Conservation (phyloP, 2,113 vertebrate species). For the Oceanites oceanicus region DNA sequence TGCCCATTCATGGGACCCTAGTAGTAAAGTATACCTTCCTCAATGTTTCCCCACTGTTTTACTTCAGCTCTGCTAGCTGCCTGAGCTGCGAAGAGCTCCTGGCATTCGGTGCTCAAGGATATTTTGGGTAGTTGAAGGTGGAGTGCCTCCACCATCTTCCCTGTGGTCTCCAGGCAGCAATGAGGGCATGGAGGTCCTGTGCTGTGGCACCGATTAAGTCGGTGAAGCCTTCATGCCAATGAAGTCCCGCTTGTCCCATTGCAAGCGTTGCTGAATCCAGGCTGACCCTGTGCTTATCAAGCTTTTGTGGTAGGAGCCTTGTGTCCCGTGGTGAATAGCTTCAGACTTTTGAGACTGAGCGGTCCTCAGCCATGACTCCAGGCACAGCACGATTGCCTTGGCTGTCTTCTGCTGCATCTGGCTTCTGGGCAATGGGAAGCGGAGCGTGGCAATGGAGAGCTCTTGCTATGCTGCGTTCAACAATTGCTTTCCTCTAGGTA, state of each 20-base stretch:
- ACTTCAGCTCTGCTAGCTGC: not conserved
- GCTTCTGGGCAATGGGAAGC: not conserved
- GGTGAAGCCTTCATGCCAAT: not conserved
- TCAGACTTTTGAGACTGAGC: not conserved
- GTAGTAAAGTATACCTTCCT: not conserved
- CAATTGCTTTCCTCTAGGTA: not conserved
- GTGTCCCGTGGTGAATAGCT: too few species aligned
- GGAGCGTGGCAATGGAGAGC: not conserved
- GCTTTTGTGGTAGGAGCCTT: not conserved
- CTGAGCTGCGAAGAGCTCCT: not conserved
- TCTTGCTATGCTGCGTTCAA: rapidly evolving
- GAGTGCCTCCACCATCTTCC: not conserved
- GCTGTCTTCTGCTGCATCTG: not conserved
- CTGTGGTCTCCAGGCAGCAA: rapidly evolving
- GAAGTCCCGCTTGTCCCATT: rapidly evolving
- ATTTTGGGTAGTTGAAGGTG: not conserved
- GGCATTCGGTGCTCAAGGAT: not conserved
- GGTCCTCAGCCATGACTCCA: rapidly evolving
- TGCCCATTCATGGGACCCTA: not conserved
- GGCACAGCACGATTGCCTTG: rapidly evolving
- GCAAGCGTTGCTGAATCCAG: rapidly evolving
- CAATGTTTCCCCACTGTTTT: not conserved
- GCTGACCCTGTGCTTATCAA: not conserved
- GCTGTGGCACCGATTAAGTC: not conserved
- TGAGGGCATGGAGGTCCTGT: too few species aligned